phyloP scores from a whole-genome alignment of 2,113 vertebrate genomes.

The Fregetta grallaria region DNA sequence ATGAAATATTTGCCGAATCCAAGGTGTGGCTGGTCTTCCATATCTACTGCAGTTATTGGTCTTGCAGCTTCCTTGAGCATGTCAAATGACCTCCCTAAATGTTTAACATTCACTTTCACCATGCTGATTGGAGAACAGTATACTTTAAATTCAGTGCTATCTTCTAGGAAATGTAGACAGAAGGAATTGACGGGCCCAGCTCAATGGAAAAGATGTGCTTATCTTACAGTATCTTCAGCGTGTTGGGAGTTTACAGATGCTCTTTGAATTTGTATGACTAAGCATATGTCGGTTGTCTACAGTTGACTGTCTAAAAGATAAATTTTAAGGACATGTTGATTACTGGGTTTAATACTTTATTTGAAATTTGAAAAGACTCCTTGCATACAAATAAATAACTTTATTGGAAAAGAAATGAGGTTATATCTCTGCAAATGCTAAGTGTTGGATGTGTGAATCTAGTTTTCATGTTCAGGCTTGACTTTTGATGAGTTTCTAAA shows the following conservation, averaged over 20 bases:
- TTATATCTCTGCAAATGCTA: slow-evolving; percentile 19
- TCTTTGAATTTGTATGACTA: background rate
- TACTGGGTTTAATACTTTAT: background rate
- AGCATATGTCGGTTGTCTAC: background rate
- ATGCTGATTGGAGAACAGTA: background rate
- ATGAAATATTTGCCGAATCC: background rate
- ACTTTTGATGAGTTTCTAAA: slow-evolving; percentile 56
- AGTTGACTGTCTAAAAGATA: background rate
- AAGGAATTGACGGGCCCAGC: background rate
- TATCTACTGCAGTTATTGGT: background rate
- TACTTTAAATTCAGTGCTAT: background rate
- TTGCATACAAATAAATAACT: slow-evolving; percentile 37
- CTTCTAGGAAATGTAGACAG: background rate
- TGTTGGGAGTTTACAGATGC: background rate
- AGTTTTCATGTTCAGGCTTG: slow-evolving; percentile 38
- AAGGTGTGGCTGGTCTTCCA: background rate
- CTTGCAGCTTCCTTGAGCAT: background rate
- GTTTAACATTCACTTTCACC: background rate
- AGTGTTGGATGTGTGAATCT: slow-evolving; percentile 26
- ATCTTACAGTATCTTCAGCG: background rate
- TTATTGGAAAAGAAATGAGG: slow-evolving; percentile 24
- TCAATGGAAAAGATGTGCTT: background rate
- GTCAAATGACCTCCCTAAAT: background rate
- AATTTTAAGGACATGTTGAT: background rate
- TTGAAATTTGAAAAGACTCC: background rate